Conservation (phyloP, 2,113 vertebrate species). For the Pangasianodon hypophthalmus region DNA sequence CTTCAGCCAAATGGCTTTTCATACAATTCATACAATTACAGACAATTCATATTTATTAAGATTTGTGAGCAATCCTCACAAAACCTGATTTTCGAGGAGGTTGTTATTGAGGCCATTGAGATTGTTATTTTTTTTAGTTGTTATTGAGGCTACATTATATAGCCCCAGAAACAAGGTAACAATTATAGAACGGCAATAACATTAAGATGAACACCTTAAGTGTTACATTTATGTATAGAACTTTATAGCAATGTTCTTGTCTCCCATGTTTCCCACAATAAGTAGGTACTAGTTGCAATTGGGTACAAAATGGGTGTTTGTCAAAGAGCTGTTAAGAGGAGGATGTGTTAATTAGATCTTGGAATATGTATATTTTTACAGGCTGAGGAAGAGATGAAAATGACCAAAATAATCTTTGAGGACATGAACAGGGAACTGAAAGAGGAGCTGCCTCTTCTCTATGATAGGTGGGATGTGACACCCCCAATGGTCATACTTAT, state of each 20-base stretch:
- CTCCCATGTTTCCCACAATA: background rate
- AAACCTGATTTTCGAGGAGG: background rate
- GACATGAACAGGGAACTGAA: constrained; percentile 85
- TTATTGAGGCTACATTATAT: background rate
- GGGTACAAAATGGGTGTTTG: background rate
- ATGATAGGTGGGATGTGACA: constrained; percentile 75
- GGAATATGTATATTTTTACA: constrained; percentile 53
- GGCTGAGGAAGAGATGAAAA: constrained; percentile 87
- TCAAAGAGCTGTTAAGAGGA: background rate
- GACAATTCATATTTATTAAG: background rate
- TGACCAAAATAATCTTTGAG: constrained; percentile 82
- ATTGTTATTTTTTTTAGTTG: too few relatives aligned
- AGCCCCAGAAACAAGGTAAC: background rate
- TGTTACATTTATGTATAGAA: background rate
- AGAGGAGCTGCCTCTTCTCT: constrained; percentile 84
- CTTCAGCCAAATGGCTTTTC: background rate
- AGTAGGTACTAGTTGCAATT: background rate
- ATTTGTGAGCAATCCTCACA: background rate
- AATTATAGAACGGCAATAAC: background rate
- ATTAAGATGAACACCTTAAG: background rate
- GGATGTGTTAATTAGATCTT: background rate
- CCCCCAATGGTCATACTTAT: background rate
- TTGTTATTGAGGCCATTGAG: background rate
- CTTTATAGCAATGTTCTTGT: background rate
- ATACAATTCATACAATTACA: background rate